phyloP scores from a whole-genome alignment of 30 jellyfish, hydroid and myxozoan species.

The Aurelia sp. region DNA sequence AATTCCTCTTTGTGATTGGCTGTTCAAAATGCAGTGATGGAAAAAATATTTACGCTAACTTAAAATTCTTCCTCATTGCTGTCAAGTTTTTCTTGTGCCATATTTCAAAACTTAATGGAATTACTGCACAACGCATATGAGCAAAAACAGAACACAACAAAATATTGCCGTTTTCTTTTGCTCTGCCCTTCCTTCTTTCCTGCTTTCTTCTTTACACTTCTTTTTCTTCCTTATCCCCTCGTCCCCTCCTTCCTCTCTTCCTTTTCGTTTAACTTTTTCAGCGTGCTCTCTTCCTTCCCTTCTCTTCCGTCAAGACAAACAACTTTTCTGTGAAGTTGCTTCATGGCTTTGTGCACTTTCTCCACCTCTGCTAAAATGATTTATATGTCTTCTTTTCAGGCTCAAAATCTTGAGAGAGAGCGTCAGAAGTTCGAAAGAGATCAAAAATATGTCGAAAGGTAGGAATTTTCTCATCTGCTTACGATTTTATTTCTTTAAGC shows the following conservation, averaged over 20 bases:
- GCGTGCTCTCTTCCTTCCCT: not conserved
- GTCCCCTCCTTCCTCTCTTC: not conserved
- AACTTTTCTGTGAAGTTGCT: not conserved
- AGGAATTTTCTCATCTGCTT: not conserved
- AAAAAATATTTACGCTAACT: too few species aligned
- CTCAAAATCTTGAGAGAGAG: slow-evolving; percentile 2
- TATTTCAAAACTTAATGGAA: too few species aligned
- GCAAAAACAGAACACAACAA: too few species aligned
- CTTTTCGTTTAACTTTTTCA: not conserved
- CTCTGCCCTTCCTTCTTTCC: too few species aligned
- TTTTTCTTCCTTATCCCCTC: not conserved
- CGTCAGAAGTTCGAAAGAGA: slow-evolving; percentile 23
- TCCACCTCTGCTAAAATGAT: not conserved
- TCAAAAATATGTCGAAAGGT: slow-evolving; percentile 44
- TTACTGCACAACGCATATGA: too few species aligned
- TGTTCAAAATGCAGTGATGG: too few species aligned
- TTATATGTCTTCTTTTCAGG: not conserved
- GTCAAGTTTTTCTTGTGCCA: too few species aligned
- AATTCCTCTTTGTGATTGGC: too few species aligned
- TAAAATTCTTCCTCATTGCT: too few species aligned
- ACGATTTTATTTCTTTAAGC: too few species aligned
- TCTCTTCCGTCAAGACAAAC: not conserved
- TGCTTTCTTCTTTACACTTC: not conserved
- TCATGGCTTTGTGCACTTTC: too few species aligned
- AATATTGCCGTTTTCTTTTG: too few species aligned